Evolutionary conservation across 37 sponge, comb jelly and placozoan genomes (phyloP), one percentile per base, ranked within the genome.

Genomic region (Geodia barretti): DNA sequence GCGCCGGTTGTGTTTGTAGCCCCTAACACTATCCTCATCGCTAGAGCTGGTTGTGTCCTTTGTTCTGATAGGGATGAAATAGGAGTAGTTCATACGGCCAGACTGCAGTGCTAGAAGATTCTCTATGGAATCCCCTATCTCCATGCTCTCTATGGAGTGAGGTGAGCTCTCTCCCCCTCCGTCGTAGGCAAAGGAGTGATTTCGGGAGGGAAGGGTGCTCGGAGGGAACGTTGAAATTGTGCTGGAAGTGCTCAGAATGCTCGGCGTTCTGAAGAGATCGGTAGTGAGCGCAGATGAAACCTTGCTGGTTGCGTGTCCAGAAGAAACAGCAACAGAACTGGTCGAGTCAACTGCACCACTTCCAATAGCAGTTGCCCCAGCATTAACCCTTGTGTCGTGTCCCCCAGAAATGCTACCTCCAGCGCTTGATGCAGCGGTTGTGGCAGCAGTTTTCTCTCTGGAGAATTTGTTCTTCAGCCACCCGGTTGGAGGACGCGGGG

Each of bases 161-260:
- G 88, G 70, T 42, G 39, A 58, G 77, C 88, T 87, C 70, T 81
- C 81, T 20, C 82, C 63, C 1, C 88, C 88, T 14, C 62, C 75
- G 70, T 87, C 73, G 75, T 58, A 32, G 2, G 54, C 39, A 70
- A 79, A 74, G 58, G 87, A 73, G 34, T 40, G 76, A 33, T 41
- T 70, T 5, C 74, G 39, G 1, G 73, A 79, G 20, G 79, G 70
- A 9, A 86, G 72, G 20, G 23, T 66, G 61, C 77, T 60, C 63
- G 77, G 65, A 23, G 36, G 43, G 24, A 40, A 71, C 30, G 47
- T 31, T 32, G 74, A 82, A 7, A 82, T 25, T 0, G 75, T 74
- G 58, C 74, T 73, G 1, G 73, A 40, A 4, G 74, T 82, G 43
- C 84, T 84, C 2, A 75, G 69, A 61, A 76, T 68, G 41, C 84